Evolutionary conservation across 2,113 vertebrate genomes (phyloP), one percentile per base, ranked within the genome.

Genomic region (Cheilinus undulatus): DNA sequence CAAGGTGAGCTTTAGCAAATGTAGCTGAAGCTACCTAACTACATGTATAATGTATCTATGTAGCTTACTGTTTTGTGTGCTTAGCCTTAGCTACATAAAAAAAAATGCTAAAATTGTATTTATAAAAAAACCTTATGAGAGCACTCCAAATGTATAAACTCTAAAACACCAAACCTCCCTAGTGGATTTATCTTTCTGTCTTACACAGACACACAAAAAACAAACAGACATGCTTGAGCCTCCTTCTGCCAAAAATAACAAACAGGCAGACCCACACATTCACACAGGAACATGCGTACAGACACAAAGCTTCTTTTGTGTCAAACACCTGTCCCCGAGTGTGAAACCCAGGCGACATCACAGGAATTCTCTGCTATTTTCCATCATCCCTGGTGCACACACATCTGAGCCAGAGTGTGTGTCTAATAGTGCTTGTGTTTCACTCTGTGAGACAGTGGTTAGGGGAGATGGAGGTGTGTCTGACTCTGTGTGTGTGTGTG

Each of bases 301-400:
- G 57, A 57, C 30, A 42, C 28, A 51, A 13, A 30, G 52, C 42
- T 61, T 10, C 51, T 36, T 67, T 34, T 54, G 53, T 32, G 64
- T 61, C 65, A 57, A 40, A 26, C 32, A 71, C 46, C 73, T 66
- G 49, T 66, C 67, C 40, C 17, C 7, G 51, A 68, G 32, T 26
- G 38, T 79, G 78, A 77, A 58, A 75, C 34, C 36, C 52, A 57
- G 51, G 76, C 60, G 59, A 78, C 69, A 83, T 73, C 62, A 68
- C 22, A 86, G 30, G 73, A 86, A 82, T 86, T 76, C 48, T 75
- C 46, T 72, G 79, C 83, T 72, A 80, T 78, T 75, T 76, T 68
- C 69, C 57, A 27, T 27, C 28, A 69, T 50, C 54, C 57, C 64
- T 36, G 43, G 60, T 22, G 23, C 42, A 62, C n/a, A 24, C 23